Evolutionary conservation across 2,797 vertebrate genomes (phyloP), one percentile per base, ranked within the genome.

Genomic region (Eulemur mongoz): DNA sequence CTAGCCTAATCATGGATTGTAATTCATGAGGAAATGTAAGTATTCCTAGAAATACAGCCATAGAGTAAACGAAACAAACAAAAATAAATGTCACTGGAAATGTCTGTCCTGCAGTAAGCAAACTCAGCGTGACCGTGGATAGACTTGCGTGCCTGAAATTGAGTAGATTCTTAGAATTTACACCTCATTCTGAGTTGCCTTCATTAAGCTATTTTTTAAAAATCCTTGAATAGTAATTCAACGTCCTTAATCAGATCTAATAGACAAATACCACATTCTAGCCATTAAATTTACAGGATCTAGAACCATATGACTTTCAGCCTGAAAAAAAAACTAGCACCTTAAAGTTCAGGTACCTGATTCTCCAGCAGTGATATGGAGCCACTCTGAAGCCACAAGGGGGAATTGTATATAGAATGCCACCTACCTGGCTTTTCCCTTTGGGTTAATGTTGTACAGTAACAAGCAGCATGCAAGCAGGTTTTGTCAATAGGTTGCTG

Each of bases 381-480:
- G 9, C n/a, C 63, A 18, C 75, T 38, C 69, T 67, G 7, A 94
- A 81, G 18, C 69, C 86, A 63, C 35, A 40, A 78, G 72, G 50
- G 59, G 80, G 35, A 89, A 69, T 43, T 80, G 59, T 11, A 0
- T 23, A 38, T 48, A 63, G 86, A 95, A 83, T 73, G 22, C 45
- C 91, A 73, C 40, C 80, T 48, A 61, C 45, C 59, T 35, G 25
- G 9, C 27, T 95, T 72, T 63, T 38, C 91, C 70, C 70, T 65
- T 94, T 69, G 85, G 92, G 78, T 90, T 84, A 81, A 70, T 79
- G 48, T 73, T 67, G n/a, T 89, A 11, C 59, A 10, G 13, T 43
- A 85, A n/a, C 38, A 20, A 78, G 48, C 40, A 87, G 52, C 70
- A 52, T 32, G 82, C 79, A 48, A 86, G 54, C 8, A 50, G 59